phyloP scores from a whole-genome alignment of 2,888 invertebrate genomes.

The Harmothoe impar region DNA sequence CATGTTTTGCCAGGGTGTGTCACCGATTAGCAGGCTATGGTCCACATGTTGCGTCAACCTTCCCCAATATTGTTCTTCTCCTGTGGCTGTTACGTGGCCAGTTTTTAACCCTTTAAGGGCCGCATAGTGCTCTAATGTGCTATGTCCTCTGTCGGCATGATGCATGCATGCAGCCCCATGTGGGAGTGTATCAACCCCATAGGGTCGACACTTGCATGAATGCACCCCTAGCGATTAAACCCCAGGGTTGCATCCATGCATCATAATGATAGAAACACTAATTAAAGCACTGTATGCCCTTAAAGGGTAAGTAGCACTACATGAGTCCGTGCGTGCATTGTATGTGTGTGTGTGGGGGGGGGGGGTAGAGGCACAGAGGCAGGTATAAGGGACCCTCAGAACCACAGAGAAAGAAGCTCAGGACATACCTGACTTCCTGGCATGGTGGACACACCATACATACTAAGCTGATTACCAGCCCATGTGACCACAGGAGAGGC shows the following conservation, averaged over 20 bases:
- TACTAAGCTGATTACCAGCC: background rate
- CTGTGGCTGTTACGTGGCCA: background rate
- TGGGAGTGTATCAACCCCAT: no score
- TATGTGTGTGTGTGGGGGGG: background rate
- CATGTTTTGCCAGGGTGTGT: slow-evolving; percentile 15
- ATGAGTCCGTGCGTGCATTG: background rate
- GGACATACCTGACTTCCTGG: slow-evolving; percentile 39
- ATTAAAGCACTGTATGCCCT: no score
- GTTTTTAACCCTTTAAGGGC: no score
- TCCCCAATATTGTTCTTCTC: slow-evolving; percentile 27
- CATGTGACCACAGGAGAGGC: no score
- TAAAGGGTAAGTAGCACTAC: no score
- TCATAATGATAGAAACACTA: no score
- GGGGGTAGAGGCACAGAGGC: no score
- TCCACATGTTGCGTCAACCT: background rate
- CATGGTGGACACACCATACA: background rate
- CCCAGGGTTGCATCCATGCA: no score
- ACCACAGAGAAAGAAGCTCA: background rate
- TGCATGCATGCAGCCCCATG: no score
- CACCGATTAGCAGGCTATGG: background rate
- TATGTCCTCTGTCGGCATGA: background rate
- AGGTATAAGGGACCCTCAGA: background rate
- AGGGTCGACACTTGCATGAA: no score
- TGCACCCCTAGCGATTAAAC: no score
- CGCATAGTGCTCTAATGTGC: background rate